These are phyloP conservation scores for Aplodontia rufa DNA, from an alignment of 2,113 vertebrate species.

Conservation along the genomic window DNA sequence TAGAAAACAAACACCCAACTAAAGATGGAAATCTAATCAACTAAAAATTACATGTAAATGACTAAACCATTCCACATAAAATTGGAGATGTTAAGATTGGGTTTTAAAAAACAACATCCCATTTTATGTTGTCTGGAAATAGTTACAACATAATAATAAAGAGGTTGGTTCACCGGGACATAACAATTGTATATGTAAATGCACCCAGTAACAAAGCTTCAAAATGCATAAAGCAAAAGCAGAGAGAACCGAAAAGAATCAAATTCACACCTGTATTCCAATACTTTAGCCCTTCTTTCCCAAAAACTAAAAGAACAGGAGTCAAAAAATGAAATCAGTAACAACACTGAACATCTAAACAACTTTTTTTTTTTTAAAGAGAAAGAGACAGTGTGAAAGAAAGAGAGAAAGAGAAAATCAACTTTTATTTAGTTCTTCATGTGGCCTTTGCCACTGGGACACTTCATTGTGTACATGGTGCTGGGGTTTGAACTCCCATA, in stretches of 20 bases:
- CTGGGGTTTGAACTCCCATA: too few relatives aligned
- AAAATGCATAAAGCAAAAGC: not conserved
- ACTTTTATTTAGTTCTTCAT: too few relatives aligned
- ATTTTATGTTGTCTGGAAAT: not conserved
- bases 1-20: not conserved
- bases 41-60: not conserved
- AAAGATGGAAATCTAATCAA: not conserved
- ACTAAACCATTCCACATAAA: not conserved
- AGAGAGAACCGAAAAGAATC: conserved; percentile 5
- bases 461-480: too few relatives aligned
- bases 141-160: not conserved
- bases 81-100: not conserved
- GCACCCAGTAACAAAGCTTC: not conserved
- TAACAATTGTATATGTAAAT: not conserved
- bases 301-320: not conserved
- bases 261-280: not conserved
- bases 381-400: too few relatives aligned
- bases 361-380: too few relatives aligned
- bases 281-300: not conserved
- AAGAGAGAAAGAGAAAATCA: too few relatives aligned
- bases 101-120: not conserved
- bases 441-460: too few relatives aligned
- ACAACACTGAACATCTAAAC: not conserved
- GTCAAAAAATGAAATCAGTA: not conserved
- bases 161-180: not conserved